Evolutionary conservation across 1,140 invertebrate species (phyloP).

Genomic region (Tetramorium parvispinum): DNA sequence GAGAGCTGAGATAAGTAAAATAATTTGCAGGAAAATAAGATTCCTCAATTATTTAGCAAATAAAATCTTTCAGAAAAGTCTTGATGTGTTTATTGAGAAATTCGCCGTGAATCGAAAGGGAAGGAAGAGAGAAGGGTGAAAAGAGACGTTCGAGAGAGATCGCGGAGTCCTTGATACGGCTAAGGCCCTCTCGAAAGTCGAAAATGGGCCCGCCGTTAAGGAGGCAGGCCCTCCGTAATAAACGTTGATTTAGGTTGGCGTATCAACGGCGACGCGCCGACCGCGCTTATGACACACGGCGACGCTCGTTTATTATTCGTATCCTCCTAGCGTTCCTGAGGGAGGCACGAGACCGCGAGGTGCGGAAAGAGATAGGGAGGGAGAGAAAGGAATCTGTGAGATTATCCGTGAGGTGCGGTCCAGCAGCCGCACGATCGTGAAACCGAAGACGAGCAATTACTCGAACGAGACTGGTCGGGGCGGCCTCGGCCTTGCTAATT

Average conservation of each 20-base stretch:
- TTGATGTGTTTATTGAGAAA: constrained; percentile 1
- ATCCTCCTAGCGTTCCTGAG: background rate
- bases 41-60: background rate
- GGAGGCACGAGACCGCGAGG: background rate
- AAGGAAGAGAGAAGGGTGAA: background rate
- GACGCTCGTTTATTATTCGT: constrained; percentile 54
- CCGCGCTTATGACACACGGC: constrained; percentile 63
- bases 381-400: background rate
- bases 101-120: background rate
- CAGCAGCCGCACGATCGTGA: constrained; percentile 44
- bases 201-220: constrained; percentile 55
- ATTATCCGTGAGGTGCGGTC: constrained; percentile 41
- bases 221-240: constrained; percentile 60
- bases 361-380: background rate
- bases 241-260: constrained; percentile 73
- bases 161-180: background rate
- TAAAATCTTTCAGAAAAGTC: background rate
- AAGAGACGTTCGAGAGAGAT: constrained; percentile 18
- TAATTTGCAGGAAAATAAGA: no score
- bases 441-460: constrained; percentile 67
- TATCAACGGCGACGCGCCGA: constrained; percentile 63
- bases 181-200: constrained; percentile 58
- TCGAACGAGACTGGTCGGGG: constrained; percentile 26
- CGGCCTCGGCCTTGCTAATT: constrained; percentile 49
- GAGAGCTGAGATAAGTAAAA: no score